Percentiles rank a stretch among this genome's conserved stretches.
These are phyloP conservation scores for Crax fasciolata DNA, from an alignment of 2,797 vertebrate species.

Conservation along the genomic window DNA sequence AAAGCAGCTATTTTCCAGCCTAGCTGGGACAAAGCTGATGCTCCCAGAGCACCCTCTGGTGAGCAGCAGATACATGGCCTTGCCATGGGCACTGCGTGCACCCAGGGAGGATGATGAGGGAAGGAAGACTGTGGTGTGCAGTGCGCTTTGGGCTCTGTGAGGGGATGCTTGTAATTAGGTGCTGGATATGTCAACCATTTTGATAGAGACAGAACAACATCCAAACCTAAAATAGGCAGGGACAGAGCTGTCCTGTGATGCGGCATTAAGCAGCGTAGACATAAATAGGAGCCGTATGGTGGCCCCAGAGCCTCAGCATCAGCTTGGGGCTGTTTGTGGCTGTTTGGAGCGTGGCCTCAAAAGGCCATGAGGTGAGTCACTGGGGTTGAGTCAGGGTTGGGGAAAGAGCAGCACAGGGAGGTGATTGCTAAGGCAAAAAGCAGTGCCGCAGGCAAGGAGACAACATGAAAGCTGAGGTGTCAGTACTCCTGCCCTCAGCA, in stretches of 20 bases:
- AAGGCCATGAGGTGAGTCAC: neutral
- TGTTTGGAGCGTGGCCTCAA: neutral
- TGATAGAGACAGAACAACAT: neutral
- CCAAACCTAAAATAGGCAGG: neutral
- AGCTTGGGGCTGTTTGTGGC: neutral
- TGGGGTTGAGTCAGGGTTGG: fast-evolving
- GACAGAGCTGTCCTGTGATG: neutral
- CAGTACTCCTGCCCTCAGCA: neutral
- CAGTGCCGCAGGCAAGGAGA: neutral
- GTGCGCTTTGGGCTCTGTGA: neutral
- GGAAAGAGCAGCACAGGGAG: neutral
- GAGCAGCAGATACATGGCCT: fast-evolving
- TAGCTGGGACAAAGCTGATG: neutral
- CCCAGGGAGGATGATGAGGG: neutral
- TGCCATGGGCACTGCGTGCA: neutral
- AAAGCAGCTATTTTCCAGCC: neutral
- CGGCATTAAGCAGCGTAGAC: neutral
- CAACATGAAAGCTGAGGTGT: neutral
- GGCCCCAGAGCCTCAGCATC: neutral
- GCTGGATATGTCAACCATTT: fast-evolving
- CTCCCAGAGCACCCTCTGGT: neutral
- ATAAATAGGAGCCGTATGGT: neutral
- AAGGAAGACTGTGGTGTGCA: neutral
- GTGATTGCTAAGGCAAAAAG: neutral
- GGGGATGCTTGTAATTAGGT: neutral